phyloP scores from a whole-genome alignment of 1,140 invertebrate genomes.

The Drosophila varians region DNA sequence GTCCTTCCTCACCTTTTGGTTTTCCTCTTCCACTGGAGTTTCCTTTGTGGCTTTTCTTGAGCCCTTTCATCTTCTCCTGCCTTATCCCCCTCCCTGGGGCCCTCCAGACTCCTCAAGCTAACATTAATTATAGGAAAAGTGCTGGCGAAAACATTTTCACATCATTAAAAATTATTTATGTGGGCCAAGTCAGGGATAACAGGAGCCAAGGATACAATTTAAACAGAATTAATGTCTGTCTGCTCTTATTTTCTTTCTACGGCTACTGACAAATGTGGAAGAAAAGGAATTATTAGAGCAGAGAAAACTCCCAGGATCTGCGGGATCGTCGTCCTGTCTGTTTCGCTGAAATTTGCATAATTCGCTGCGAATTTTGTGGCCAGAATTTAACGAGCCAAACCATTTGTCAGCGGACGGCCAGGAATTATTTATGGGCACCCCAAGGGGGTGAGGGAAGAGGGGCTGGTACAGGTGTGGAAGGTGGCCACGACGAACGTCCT shows the following conservation, averaged over 20 bases:
- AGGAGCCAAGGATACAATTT: conserved; percentile 46
- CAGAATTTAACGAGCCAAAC: conserved; percentile 51
- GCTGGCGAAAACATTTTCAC: conserved; percentile 51
- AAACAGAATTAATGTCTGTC: conserved; percentile 44
- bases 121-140: conserved; percentile 54
- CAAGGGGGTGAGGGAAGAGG: not conserved
- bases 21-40: conserved; percentile 24
- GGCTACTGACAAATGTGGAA: not conserved
- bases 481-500: conserved; percentile 3
- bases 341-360: conserved; percentile 47
- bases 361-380: conserved; percentile 41
- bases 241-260: not conserved
- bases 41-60: conserved; percentile 20
- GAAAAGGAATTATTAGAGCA: conserved; percentile 10
- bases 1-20: conserved; percentile 20
- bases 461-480: conserved; percentile 9
- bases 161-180: conserved; percentile 68
- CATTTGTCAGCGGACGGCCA: conserved; percentile 46
- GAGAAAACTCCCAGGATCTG: conserved; percentile 1
- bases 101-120: conserved; percentile 2
- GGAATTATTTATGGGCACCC: conserved; percentile 47
- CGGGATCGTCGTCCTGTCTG: not conserved
- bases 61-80: conserved; percentile 9
- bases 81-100: conserved; percentile 2
- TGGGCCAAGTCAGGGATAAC: conserved; percentile 38